Conservation (phyloP, 2,113 vertebrate species). For the Amphiprion ocellaris region DNA sequence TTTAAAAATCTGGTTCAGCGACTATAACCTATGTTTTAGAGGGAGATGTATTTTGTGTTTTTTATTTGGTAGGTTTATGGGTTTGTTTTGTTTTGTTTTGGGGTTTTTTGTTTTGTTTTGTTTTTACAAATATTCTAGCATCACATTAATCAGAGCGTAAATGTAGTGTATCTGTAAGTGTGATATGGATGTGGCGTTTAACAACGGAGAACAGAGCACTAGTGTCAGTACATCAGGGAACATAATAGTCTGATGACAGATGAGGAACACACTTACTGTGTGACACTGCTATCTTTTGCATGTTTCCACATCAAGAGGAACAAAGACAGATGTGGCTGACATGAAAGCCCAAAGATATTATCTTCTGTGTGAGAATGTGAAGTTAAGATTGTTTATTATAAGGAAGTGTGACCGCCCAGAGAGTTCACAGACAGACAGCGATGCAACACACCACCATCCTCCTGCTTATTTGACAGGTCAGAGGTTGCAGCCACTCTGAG, state of each 20-base stretch:
- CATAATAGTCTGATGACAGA: slow-evolving; percentile 11
- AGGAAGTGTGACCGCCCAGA: slow-evolving; percentile 26
- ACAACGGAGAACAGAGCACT: neutral
- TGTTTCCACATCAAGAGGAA: slow-evolving; percentile 22
- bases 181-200: neutral
- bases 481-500: slow-evolving; percentile 45
- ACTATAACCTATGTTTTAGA: too few species aligned
- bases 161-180: neutral
- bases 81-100: neutral
- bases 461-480: slow-evolving; percentile 58
- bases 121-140: neutral
- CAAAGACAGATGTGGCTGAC: slow-evolving; percentile 46
- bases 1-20: too few species aligned
- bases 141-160: neutral
- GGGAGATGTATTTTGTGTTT: too few species aligned
- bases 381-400: slow-evolving; percentile 37
- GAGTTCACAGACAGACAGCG: slow-evolving; percentile 39
- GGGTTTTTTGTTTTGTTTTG: neutral
- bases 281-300: slow-evolving; percentile 36
- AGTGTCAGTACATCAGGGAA: neutral
- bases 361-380: slow-evolving; percentile 42
- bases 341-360: slow-evolving; percentile 50
- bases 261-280: slow-evolving; percentile 10
- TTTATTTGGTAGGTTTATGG: neutral
- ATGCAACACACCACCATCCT: slow-evolving; percentile 39